Conservation (phyloP, 1,140 invertebrate genomes). For the Drosophila ironensis region DNA sequence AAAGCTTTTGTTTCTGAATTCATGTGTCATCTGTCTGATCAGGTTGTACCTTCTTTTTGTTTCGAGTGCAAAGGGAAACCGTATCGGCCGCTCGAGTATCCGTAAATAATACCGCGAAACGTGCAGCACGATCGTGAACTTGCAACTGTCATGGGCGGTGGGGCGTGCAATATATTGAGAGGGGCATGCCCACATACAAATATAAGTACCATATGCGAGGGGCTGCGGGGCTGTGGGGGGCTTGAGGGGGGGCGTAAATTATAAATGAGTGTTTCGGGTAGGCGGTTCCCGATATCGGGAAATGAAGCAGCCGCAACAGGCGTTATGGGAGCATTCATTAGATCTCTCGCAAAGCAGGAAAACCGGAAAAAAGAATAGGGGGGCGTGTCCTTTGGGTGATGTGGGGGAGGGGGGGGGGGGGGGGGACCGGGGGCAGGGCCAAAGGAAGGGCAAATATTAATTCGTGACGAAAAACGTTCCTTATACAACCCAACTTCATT, state of each 20-base stretch:
- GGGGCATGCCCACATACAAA: too few species aligned
- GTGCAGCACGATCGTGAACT: constrained; percentile 70
- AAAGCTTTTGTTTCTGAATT: too few species aligned
- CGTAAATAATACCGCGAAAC: constrained; percentile 71
- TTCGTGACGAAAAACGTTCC: constrained; percentile 56
- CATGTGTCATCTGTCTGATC: too few species aligned
- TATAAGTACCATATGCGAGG: background rate
- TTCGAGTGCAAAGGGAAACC: background rate
- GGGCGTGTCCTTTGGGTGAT: too few species aligned
- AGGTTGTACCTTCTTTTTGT: background rate
- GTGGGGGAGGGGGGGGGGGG: constrained; percentile 31
- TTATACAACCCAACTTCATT: constrained; percentile 55
- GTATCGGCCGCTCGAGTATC: constrained; percentile 15
- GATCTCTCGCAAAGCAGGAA: too few species aligned
- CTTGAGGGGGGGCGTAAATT: constrained; percentile 50
- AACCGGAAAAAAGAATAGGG: too few species aligned
- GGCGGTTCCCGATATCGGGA: constrained; percentile 71
- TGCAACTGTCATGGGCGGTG: constrained; percentile 3
- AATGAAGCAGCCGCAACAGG: constrained; percentile 50
- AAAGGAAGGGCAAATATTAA: constrained; percentile 54
- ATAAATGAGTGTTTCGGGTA: constrained; percentile 64
- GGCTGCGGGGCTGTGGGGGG: background rate
- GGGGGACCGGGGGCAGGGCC: background rate
- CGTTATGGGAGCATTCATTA: too few species aligned
- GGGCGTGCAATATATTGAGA: too few species aligned